Evolutionary conservation across 2,113 vertebrate species (phyloP), one percentile per base, ranked within the genome.

Genomic region (Hippopotamus amphibius): DNA sequence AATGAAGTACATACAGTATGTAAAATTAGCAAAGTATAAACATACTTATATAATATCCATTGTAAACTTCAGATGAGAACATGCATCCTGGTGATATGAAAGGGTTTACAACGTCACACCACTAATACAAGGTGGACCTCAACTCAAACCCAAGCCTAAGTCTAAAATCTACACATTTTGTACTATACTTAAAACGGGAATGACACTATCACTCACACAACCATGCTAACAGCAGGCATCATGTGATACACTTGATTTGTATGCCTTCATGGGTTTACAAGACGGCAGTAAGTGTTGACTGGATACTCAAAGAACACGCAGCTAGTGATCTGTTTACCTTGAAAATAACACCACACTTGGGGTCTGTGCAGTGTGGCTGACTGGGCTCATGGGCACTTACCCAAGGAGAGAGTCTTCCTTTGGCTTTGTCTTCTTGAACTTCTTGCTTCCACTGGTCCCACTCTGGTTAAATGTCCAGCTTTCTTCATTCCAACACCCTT

Each of bases 401-500:
- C 99, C 99, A 76, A 99, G 99, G 95, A 98, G 98, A 80, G 98
- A 98, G 37, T 99, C 99, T 63, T 99, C 99, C 99, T 99, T 99
- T 98, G 99, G 99, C 98, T 99, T 99, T 92, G 99, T 98, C 98
- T 99, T 99, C 97, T 99, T 99, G 95, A 99, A 98, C 97, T 99
- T 99, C 98, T 99, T 99, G 98, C 99, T 99, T 96, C 99, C 99
- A 98, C 99, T 99, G 95, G 99, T 97, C 93, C 99, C 99, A 93
- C 98, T 97, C 88, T 98, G 99, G 96, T 98, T 98, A 97, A 99
- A 99, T 24, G 98, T 94, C 99, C 99, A 99, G 98, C 98, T 99
- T 97, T 99, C 99, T 93, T 99, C 99, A 98, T 98, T 99, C 99
- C 99, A 99, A 98, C 99, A 99, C 87, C 99, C 99, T 98, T 99